Conservation (phyloP, 1,140 invertebrate genomes). For the Aphidius ervi region DNA sequence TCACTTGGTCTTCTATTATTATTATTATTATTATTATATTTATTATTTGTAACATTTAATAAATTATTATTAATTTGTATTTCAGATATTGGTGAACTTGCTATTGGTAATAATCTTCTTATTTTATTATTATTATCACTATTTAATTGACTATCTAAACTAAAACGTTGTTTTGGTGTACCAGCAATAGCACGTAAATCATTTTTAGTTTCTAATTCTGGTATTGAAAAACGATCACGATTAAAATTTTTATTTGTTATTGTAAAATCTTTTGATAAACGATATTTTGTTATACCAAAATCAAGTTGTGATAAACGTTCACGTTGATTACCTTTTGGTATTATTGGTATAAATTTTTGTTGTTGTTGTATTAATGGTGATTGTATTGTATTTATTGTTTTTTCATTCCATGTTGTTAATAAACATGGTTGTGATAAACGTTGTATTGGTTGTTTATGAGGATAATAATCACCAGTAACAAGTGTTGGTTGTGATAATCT, state of each 20-base stretch:
- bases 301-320: slow-evolving; percentile 45
- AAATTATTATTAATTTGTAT: slow-evolving; percentile 29
- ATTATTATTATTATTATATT: slow-evolving; percentile 20
- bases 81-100: slow-evolving; percentile 44
- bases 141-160: slow-evolving; percentile 43
- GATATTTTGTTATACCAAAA: slow-evolving; percentile 37
- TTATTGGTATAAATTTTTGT: slow-evolving; percentile 30
- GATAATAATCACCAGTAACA: slow-evolving; percentile 43
- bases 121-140: slow-evolving; percentile 30
- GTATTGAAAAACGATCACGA: slow-evolving; percentile 45
- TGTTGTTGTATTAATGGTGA: slow-evolving; percentile 37
- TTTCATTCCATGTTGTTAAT: slow-evolving; percentile 32
- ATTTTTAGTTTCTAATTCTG: slow-evolving; percentile 45
- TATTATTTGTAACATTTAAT: slow-evolving; percentile 3
- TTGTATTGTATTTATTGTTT: slow-evolving; percentile 23
- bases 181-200: slow-evolving; percentile 43
- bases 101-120: slow-evolving; percentile 41
- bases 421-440: slow-evolving; percentile 42
- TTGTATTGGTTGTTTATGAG: slow-evolving; percentile 32
- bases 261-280: slow-evolving; percentile 21
- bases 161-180: slow-evolving; percentile 46
- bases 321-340: slow-evolving; percentile 31
- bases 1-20: slow-evolving; percentile 27
- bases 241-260: slow-evolving; percentile 36
- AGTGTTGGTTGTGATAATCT: slow-evolving; percentile 46